phyloP scores from a whole-genome alignment of 1,140 invertebrate genomes.

The Brachionus manjavacas region DNA sequence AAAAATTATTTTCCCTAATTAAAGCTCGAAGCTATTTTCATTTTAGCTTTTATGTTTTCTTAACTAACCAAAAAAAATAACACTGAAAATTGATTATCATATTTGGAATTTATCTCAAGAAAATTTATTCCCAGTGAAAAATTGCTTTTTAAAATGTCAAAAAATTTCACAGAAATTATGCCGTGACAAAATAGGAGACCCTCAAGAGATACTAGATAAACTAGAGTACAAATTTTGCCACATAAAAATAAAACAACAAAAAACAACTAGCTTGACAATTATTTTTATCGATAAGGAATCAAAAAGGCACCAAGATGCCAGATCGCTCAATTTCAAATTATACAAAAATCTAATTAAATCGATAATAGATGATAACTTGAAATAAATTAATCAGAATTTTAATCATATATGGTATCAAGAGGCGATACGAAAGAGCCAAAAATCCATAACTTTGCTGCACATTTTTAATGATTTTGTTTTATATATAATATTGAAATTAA shows the following conservation, averaged over 20 bases:
- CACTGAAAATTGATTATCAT: not conserved
- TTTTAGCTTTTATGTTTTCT: conserved; percentile 7
- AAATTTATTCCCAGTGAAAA: conserved; percentile 3
- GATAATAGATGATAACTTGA: conserved; percentile 21
- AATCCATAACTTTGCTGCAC: not conserved
- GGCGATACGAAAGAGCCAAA: not conserved
- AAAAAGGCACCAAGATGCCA: not conserved
- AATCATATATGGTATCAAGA: not conserved
- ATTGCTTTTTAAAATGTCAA: conserved; percentile 3
- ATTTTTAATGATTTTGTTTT: not conserved
- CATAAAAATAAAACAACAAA: not conserved
- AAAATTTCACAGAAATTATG: not conserved
- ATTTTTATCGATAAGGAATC: conserved; percentile 5
- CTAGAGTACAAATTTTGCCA: not conserved
- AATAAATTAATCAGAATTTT: conserved; percentile 26
- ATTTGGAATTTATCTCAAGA: conserved; percentile 4
- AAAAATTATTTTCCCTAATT: not conserved
- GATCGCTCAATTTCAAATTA: not conserved
- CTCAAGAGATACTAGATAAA: not conserved
- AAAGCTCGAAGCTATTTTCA: not conserved
- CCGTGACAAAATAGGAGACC: not conserved
- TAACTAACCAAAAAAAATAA: conserved; percentile 12
- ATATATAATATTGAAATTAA: not conserved
- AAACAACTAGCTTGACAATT: not conserved
- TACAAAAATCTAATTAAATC: conserved; percentile 33